Base-by-base conservation (phyloP, 2,888 invertebrate genomes). In the Poecilobothrus nobilitatus region DNA sequence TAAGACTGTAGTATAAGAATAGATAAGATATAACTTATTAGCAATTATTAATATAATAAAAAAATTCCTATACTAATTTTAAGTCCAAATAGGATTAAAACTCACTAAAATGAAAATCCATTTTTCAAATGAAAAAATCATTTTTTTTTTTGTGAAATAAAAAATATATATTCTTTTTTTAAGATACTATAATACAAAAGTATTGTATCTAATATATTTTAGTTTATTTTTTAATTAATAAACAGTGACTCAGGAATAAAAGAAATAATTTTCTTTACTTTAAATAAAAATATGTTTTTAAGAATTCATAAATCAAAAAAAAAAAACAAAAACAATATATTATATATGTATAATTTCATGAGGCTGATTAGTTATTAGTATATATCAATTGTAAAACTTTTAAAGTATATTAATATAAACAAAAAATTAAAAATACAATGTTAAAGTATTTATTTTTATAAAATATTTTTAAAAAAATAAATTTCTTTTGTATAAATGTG, bases 401-500 rank as follows among this genome's bases (percentile, higher is more conserved):
- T 2, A n/a, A 53, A 53, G 53, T 18, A 53, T 12, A 53, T 4
- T 53, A 53, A 18, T 12, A 18, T 2, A 53, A 53, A 53, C n/a
- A 53, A 53, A 53, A 53, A 53, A 18, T 53, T 18, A 53, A 18
- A 12, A 53, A 53, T 18, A 53, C 15, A 53, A 2, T 53, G 18
- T 53, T 53, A 53, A 53, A 53, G 15, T 53, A 53, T 53, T 53
- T 53, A 53, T 53, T 53, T 53, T 53, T 53, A 53, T 53, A 53
- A 53, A 53, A 18, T 53, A 18, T 53, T 53, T 53, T 53, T 53
- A 15, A 53, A 18, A 53, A 12, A 2, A 53, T 12, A 53, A 53
- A 53, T 53, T 53, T 53, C 53, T 53, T 53, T 53, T 53, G 18
- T 53, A 53, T 53, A 53, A 53, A 53, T 53, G 53, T 53, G 53